Evolutionary conservation across 2,113 vertebrate genomes (phyloP).

Genomic region (Edolisoma coerulescens): DNA sequence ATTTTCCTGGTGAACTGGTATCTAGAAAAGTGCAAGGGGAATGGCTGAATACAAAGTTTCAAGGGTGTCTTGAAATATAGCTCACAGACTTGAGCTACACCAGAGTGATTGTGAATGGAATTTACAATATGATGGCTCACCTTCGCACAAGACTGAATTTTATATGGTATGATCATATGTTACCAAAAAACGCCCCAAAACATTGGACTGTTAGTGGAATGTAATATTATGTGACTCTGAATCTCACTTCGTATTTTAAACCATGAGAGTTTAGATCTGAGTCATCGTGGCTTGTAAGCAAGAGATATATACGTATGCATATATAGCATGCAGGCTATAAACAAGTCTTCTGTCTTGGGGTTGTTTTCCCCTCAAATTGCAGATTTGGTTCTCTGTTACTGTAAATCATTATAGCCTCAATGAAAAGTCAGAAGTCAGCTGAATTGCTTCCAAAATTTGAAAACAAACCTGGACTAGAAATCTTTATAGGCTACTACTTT

Average conservation of each 20-base stretch:
- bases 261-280: constrained; percentile 27
- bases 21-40: not conserved
- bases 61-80: not conserved
- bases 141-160: not conserved
- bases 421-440: not conserved
- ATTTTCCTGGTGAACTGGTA: not conserved
- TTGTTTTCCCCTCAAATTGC: not conserved
- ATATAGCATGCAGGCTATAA: not conserved
- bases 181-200: not conserved
- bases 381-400: not conserved
- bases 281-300: not conserved
- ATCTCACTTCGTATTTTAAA: constrained; percentile 31
- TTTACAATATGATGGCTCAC: not conserved
- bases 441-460: not conserved
- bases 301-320: not conserved
- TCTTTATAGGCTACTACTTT: not conserved
- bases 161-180: not conserved
- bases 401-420: not conserved
- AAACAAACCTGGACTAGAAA: not conserved
- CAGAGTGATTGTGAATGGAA: not conserved
- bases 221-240: not conserved
- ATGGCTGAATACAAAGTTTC: not conserved
- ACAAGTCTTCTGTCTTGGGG: not conserved
- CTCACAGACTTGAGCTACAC: not conserved
- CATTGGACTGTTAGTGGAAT: not conserved